Conservation (phyloP, 2,888 invertebrate genomes). For the Drosophila greeni region DNA sequence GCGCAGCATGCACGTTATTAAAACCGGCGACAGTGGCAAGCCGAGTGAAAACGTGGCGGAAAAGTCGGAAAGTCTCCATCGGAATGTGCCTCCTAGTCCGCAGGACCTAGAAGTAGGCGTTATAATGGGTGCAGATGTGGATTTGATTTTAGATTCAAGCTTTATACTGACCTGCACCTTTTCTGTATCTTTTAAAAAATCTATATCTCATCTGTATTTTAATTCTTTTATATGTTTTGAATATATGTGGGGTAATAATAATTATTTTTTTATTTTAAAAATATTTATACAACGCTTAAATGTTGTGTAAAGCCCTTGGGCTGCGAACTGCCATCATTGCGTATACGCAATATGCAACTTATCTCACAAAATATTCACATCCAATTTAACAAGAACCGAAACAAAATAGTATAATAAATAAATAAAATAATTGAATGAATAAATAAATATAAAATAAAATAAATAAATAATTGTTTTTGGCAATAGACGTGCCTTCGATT, state of each 20-base stretch:
- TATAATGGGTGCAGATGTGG: background rate
- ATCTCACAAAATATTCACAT: background rate
- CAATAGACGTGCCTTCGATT: no score
- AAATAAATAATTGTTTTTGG: no score
- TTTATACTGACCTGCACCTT: background rate
- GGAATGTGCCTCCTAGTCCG: background rate
- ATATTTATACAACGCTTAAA: background rate
- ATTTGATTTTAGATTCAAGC: background rate
- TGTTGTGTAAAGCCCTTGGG: background rate
- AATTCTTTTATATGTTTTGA: background rate
- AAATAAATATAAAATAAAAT: no score
- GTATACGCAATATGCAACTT: conserved; percentile 20
- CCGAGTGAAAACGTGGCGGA: conserved; percentile 54
- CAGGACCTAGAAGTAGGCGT: background rate
- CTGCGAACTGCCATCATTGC: background rate
- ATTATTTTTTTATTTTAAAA: no score
- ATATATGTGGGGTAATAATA: no score
- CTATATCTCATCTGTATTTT: background rate
- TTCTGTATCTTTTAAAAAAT: background rate
- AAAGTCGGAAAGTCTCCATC: conserved; percentile 4
- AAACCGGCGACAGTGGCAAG: conserved; percentile 48
- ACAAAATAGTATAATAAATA: no score
- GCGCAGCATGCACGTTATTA: conserved; percentile 74
- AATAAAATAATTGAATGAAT: no score
- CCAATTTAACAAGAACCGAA: no score